Evolutionary conservation across 92 coral and sea anemone genomes (phyloP).

Genomic region (Phenganax subtilis): DNA sequence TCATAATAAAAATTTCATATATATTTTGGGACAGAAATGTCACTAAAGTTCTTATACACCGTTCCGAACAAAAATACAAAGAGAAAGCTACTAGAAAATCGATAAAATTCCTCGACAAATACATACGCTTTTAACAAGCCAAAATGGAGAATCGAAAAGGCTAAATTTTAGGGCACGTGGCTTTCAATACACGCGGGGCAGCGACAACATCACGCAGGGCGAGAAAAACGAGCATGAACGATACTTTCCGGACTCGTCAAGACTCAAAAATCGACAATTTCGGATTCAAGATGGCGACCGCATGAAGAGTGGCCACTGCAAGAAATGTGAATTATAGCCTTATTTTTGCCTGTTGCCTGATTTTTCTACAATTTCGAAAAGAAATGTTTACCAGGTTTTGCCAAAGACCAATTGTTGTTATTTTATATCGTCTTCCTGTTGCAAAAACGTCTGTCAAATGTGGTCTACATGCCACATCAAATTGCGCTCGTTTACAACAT

Average conservation of each 20-base stretch:
- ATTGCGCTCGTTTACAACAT: conserved; percentile 10
- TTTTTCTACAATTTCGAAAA: neutral
- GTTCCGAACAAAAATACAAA: neutral
- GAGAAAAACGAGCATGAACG: neutral
- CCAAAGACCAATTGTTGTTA: conserved; percentile 1
- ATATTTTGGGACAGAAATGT: neutral
- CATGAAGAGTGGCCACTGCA: neutral
- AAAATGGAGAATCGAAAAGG: conserved; percentile 75
- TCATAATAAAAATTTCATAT: neutral
- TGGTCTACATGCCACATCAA: neutral
- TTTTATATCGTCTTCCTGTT: neutral
- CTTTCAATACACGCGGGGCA: conserved; percentile 14
- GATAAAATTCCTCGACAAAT: conserved; percentile 4
- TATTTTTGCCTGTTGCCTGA: neutral
- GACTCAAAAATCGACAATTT: neutral
- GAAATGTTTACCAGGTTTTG: neutral
- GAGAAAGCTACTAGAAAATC: neutral
- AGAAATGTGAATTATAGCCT: neutral
- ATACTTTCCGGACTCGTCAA: neutral
- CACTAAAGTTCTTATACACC: neutral
- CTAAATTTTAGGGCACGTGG: conserved; percentile 20
- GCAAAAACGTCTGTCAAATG: neutral
- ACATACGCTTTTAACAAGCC: conserved; percentile 75
- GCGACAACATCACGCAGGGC: conserved; percentile 11
- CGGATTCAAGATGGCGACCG: neutral